A percentile compares a stretch with the other conserved stretches of the same genome.
Evolutionary conservation across 2,113 vertebrate species (phyloP).

Genomic region (Proteles cristata): DNA sequence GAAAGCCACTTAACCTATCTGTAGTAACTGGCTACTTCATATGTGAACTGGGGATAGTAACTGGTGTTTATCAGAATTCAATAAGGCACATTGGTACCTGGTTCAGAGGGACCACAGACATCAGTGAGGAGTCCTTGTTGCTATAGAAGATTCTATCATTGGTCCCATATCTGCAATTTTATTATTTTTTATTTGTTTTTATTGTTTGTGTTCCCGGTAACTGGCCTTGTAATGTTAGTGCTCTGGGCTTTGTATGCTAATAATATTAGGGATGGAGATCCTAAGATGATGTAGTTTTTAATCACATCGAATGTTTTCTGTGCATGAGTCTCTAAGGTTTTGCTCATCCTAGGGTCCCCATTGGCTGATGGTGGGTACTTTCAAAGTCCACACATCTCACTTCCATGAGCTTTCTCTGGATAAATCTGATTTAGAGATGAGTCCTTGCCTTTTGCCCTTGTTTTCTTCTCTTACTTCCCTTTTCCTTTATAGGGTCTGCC

Average conservation of each 20-base stretch:
- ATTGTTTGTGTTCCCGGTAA: not conserved
- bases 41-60: not conserved
- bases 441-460: not conserved
- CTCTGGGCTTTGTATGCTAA: not conserved
- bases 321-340: not conserved
- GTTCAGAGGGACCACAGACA: not conserved
- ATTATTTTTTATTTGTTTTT: not conserved
- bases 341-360: accelerated
- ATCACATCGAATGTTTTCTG: not conserved
- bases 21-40: not conserved
- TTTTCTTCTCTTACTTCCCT: not conserved
- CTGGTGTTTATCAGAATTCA: not conserved
- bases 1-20: not conserved
- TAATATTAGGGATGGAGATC: not conserved
- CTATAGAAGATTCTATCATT: not conserved
- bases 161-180: not conserved
- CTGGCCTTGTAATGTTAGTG: not conserved
- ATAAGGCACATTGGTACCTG: not conserved
- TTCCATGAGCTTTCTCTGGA: not conserved
- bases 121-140: not conserved
- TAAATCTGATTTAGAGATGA: not conserved
- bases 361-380: not conserved
- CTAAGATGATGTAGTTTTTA: not conserved
- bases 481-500: not conserved
- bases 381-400: not conserved